Evolutionary conservation across 2,888 invertebrate species (phyloP).

Genomic region (Acanthosepion lycidas): DNA sequence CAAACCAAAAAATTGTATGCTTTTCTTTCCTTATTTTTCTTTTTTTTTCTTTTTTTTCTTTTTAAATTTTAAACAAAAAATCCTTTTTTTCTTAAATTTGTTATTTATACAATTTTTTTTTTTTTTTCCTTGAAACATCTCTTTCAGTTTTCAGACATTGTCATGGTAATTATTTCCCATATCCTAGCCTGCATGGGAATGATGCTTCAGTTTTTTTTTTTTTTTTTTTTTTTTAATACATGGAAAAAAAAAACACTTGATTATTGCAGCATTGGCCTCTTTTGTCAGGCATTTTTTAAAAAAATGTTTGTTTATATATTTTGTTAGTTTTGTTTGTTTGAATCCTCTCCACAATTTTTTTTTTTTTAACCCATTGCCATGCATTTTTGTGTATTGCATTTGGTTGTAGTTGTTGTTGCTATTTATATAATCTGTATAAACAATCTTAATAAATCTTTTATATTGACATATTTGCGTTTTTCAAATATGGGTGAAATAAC

Average conservation of each 20-base stretch:
- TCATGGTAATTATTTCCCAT: constrained; percentile 21
- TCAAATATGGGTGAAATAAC: not conserved
- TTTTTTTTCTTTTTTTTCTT: not conserved
- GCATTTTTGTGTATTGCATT: constrained; percentile 33
- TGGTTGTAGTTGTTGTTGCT: not conserved
- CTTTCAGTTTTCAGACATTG: constrained; percentile 33
- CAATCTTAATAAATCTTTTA: not conserved
- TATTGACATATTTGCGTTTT: not conserved
- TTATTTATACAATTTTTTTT: constrained; percentile 8
- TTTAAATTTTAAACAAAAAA: not conserved
- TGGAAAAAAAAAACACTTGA: not conserved
- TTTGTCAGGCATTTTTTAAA: not conserved
- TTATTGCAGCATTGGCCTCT: constrained; percentile 33
- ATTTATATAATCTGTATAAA: not conserved
- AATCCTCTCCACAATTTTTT: not conserved
- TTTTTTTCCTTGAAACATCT: not conserved
- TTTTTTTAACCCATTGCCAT: constrained; percentile 16
- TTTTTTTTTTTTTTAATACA: too few relatives aligned
- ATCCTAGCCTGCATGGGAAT: not conserved
- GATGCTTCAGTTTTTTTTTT: not conserved
- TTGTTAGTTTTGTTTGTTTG: constrained; percentile 8
- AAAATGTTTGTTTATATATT: not conserved
- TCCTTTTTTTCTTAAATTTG: not conserved
- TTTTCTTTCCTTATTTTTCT: not conserved
- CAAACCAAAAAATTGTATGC: not conserved